These are phyloP conservation scores for Colius striatus DNA, from an alignment of 2,113 vertebrate species.

Conservation along the genomic window DNA sequence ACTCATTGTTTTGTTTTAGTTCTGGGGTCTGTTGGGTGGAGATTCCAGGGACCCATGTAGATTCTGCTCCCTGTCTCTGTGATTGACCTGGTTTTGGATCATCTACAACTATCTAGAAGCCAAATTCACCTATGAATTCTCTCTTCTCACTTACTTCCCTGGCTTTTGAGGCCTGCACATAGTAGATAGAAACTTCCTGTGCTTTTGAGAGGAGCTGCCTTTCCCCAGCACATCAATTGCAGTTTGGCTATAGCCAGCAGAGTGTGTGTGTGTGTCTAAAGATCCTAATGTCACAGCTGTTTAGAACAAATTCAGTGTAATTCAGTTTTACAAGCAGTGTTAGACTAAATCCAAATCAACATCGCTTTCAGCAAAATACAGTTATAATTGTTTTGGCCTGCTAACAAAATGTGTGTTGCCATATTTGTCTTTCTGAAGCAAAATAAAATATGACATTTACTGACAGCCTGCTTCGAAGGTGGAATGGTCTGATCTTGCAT, in stretches of 20 bases:
- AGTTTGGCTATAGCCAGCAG: not conserved
- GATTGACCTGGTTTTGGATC: not conserved
- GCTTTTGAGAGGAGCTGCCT: not conserved
- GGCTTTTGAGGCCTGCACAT: not conserved
- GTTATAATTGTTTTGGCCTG: conserved; percentile 45
- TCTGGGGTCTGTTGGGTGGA: not conserved
- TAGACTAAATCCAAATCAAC: conserved; percentile 70
- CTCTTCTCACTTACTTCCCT: not conserved
- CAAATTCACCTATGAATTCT: not conserved
- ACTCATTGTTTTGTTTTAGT: not conserved
- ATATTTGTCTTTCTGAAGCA: conserved; percentile 34
- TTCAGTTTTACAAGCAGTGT: conserved; percentile 62
- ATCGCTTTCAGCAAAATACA: conserved; percentile 55
- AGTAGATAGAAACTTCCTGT: not conserved
- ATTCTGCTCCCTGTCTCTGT: not conserved
- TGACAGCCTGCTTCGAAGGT: conserved; percentile 45
- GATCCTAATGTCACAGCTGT: not conserved
- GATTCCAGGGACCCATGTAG: not conserved
- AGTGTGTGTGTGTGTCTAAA: not conserved
- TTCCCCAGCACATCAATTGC: not conserved
- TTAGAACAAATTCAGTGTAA: conserved; percentile 43
- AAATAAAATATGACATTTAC: conserved; percentile 66
- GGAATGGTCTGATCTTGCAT: conserved; percentile 1
- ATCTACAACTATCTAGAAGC: not conserved
- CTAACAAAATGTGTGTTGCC: conserved; percentile 31